phyloP scores from a whole-genome alignment of 1,140 invertebrate species.

The Drosophila persimilis region DNA sequence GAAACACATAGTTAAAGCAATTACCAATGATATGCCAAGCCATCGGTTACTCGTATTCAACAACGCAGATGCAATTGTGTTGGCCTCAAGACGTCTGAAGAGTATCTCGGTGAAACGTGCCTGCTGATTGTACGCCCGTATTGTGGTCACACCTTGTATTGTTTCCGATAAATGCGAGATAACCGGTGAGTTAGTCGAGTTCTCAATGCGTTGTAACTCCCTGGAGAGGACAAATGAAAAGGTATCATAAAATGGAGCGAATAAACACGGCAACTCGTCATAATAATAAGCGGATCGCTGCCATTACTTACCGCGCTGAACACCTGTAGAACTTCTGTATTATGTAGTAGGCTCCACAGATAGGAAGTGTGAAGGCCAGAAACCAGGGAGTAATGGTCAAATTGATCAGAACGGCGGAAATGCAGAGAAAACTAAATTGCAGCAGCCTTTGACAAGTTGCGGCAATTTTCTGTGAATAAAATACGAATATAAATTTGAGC shows the following conservation, averaged over 20 bases:
- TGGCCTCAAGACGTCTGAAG: slow-evolving; percentile 87
- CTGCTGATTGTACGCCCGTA: slow-evolving; percentile 88
- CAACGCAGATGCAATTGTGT: slow-evolving; percentile 90
- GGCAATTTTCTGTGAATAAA: slow-evolving; percentile 88
- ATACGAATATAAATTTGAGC: background rate
- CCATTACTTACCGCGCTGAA: slow-evolving; percentile 86
- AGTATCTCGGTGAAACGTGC: slow-evolving; percentile 87
- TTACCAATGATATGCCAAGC: slow-evolving; percentile 91
- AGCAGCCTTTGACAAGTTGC: slow-evolving; percentile 89
- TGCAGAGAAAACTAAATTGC: slow-evolving; percentile 89
- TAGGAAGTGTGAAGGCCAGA: slow-evolving; percentile 87
- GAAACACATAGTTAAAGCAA: slow-evolving; percentile 48
- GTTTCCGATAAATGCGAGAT: slow-evolving; percentile 90
- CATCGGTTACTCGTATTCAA: slow-evolving; percentile 91
- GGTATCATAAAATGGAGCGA: background rate
- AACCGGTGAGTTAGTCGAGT: slow-evolving; percentile 88
- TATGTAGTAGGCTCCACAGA: slow-evolving; percentile 87
- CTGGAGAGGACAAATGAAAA: slow-evolving; percentile 76
- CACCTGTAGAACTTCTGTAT: slow-evolving; percentile 89
- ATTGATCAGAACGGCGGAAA: slow-evolving; percentile 89
- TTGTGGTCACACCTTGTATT: slow-evolving; percentile 87
- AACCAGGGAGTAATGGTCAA: slow-evolving; percentile 89
- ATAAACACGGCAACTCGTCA: background rate
- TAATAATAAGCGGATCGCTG: too few relatives aligned
- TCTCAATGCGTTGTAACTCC: slow-evolving; percentile 88